Conservation (phyloP, 2,113 vertebrate genomes). For the Ramphastos sulfuratus region DNA sequence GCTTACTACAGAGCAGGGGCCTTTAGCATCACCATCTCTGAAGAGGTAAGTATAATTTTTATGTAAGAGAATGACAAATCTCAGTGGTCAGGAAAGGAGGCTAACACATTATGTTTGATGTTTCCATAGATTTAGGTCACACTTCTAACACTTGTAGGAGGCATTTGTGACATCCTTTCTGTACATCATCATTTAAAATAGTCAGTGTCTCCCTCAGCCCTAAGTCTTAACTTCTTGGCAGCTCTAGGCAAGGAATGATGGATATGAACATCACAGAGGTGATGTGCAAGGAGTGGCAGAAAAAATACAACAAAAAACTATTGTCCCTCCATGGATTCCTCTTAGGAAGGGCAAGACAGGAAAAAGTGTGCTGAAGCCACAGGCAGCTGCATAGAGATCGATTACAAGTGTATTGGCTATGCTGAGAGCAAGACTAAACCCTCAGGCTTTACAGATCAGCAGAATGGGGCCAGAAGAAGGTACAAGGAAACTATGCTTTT, state of each 20-base stretch:
- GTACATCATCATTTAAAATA: not conserved
- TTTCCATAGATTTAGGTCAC: not conserved
- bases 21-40: constrained; percentile 36
- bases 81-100: not conserved
- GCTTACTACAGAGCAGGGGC: constrained; percentile 61
- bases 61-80: not conserved
- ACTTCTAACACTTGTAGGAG: not conserved
- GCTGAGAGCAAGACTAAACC: not conserved
- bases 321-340: not conserved
- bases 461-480: not conserved
- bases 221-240: not conserved
- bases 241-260: not conserved
- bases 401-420: not conserved
- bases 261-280: not conserved
- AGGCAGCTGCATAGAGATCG: not conserved
- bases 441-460: not conserved
- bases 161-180: not conserved
- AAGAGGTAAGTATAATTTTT: constrained; percentile 54
- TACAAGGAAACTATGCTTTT: not conserved
- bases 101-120: not conserved
- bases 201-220: not conserved
- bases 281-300: not conserved
- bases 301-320: not conserved
- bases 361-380: not conserved
- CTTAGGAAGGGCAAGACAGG: not conserved